phyloP scores from a whole-genome alignment of 2,888 invertebrate genomes.

The Meteorus cinctellus region DNA sequence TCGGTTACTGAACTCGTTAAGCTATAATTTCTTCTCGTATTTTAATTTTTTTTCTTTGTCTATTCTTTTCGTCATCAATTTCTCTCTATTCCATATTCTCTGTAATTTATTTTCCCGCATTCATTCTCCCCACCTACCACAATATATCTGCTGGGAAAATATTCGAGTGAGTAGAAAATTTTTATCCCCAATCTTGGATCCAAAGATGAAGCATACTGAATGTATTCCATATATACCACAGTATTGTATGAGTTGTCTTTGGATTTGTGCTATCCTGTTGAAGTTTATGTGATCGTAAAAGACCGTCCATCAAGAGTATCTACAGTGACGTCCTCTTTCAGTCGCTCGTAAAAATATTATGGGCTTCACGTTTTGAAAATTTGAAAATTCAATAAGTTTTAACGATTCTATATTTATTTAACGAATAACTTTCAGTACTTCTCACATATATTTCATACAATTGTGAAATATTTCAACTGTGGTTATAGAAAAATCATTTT shows the following conservation, averaged over 20 bases:
- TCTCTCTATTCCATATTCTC: too few species aligned
- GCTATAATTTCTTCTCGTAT: too few species aligned
- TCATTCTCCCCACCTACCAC: too few species aligned
- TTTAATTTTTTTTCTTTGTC: too few species aligned
- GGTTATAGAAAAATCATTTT: not conserved
- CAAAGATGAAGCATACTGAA: too few species aligned
- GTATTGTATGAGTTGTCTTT: not conserved
- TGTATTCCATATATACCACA: not conserved
- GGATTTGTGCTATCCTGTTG: not conserved
- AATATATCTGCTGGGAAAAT: too few species aligned
- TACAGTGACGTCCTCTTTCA: constrained; percentile 29
- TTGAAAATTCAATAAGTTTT: constrained; percentile 44
- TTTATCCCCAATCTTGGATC: too few species aligned
- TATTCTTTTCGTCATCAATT: too few species aligned
- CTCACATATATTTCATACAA: not conserved
- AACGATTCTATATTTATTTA: not conserved
- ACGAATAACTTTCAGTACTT: not conserved
- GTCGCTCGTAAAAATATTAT: constrained; percentile 54
- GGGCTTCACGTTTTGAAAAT: constrained; percentile 50
- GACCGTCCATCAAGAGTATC: constrained; percentile 51
- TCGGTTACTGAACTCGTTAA: too few species aligned
- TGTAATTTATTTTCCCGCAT: too few species aligned
- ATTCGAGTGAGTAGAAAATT: too few species aligned
- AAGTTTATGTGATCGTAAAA: constrained; percentile 58
- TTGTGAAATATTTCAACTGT: not conserved